Percentiles rank a stretch among this genome's conserved stretches.
phyloP scores from a whole-genome alignment of 2,888 invertebrate genomes.

The Drosophila falleni region DNA sequence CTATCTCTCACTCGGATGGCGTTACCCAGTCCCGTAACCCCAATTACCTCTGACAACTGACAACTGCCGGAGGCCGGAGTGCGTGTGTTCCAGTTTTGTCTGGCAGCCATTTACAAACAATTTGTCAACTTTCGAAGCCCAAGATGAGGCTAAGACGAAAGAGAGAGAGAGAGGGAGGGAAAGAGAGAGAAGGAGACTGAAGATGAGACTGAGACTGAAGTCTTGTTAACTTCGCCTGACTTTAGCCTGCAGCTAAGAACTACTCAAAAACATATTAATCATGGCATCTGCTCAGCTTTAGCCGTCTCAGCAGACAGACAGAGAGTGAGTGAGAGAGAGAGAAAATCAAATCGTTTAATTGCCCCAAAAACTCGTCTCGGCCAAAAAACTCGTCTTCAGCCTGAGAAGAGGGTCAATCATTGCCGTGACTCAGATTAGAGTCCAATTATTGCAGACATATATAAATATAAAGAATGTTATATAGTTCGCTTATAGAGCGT shows the following conservation, averaged over 20 bases:
- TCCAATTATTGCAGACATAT: constrained; percentile 65
- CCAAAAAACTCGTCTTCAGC: too few relatives aligned
- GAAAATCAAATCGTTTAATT: constrained; percentile 69
- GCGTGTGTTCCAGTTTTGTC: constrained; percentile 79
- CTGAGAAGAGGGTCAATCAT: constrained; percentile 44
- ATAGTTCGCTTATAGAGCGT: constrained; percentile 26
- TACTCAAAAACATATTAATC: constrained; percentile 82
- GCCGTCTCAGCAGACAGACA: constrained; percentile 23
- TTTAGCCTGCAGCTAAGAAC: constrained; percentile 68
- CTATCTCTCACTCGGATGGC: constrained; percentile 4
- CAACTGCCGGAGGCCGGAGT: constrained; percentile 41
- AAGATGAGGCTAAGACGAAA: constrained; percentile 2
- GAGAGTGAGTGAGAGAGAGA: not conserved
- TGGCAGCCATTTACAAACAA: constrained; percentile 75
- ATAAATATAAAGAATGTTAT: constrained; percentile 1
- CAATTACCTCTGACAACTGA: constrained; percentile 21
- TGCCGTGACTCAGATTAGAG: constrained; percentile 66
- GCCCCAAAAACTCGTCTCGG: constrained; percentile 53
- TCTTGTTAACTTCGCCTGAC: constrained; percentile 48
- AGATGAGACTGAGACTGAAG: constrained; percentile 9
- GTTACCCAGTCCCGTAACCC: constrained; percentile 8
- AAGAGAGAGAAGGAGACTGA: not conserved
- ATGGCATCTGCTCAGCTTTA: constrained; percentile 61
- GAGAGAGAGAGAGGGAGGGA: not conserved
- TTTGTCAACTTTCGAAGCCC: constrained; percentile 63